Base-by-base conservation (phyloP, 2,888 invertebrate species). In the Pristionchus mayeri region DNA sequence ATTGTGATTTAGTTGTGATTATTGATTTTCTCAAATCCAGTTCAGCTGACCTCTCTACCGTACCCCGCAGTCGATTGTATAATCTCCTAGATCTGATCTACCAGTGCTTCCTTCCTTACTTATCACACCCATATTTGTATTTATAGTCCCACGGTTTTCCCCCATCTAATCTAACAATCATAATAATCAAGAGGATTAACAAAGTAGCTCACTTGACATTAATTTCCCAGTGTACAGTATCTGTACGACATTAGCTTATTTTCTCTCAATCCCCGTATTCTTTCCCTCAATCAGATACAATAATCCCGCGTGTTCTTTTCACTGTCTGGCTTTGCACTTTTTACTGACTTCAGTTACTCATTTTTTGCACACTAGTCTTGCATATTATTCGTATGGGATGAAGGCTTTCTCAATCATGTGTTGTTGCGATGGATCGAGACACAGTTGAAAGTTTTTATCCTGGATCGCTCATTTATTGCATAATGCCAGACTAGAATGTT, bases 301-400 rank as follows among this genome's bases (percentile, higher is more conserved):
- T 63, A 63, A 63, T 16, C 63, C 71, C 37, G 71, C 71, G 71
- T 71, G 71, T 71, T 40, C 40, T 18, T 18, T n/a, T 63, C 40
- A 44, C 24, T 71, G 16, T 63, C 34, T 24, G 71, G 71, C 71
- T 71, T 71, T 71, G 37, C 24, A 71, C 40, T 71, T 37, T 71
- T 6, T 13, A n/a, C n/a, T n/a, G n/a, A n/a, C 6, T 44, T 44
- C 71, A 71, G 63, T 63, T 63, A 63, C 34, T 63, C n/a, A 71
- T 71, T 71, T n/a, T 71, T 63, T 34, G 54, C 63, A 71, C 71
- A 71, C 71, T 71, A 71, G 71, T 71, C 71, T 71, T 40, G 71
- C 40, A 71, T 71, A 34, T 37, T 37, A 71, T 71, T 44, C 40
- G 40, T n/a, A 71, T 71, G 71, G 71, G 71, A 71, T 71, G 40